Evolutionary conservation across 2,113 vertebrate genomes (phyloP).

Genomic region (Corythornis vintsioides): DNA sequence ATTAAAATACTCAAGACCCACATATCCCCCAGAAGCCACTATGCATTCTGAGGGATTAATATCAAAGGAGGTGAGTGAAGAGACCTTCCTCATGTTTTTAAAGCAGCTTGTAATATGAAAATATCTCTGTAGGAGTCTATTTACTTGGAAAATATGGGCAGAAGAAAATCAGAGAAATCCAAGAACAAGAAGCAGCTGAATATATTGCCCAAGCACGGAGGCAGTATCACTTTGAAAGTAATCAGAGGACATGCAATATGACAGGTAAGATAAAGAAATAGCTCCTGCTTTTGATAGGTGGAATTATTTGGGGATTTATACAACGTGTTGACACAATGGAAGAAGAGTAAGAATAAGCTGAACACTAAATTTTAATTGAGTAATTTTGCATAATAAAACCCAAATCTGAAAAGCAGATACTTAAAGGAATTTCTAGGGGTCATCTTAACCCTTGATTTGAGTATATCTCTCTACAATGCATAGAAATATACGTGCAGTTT

Average conservation of each 20-base stretch:
- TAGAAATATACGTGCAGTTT: neutral
- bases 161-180: conserved; percentile 91
- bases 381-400: neutral
- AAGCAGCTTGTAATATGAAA: neutral
- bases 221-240: conserved; percentile 97
- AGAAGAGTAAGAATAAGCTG: neutral
- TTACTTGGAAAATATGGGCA: conserved; percentile 93
- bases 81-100: neutral
- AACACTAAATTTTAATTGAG: neutral
- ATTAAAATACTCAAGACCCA: neutral
- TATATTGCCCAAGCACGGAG: conserved; percentile 92
- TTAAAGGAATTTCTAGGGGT: neutral
- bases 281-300: neutral
- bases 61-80: neutral
- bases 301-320: neutral
- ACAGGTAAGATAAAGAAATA: conserved; percentile 81
- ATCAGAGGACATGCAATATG: conserved; percentile 98
- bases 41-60: neutral
- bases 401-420: neutral
- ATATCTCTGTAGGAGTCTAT: conserved; percentile 84
- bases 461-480: neutral
- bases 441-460: neutral
- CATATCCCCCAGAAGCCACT: neutral
- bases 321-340: neutral
- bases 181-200: conserved; percentile 92